A percentile compares a stretch with the other conserved stretches of the same genome.
Evolutionary conservation across 2,113 vertebrate species (phyloP).

Genomic region (Bettongia penicillata): DNA sequence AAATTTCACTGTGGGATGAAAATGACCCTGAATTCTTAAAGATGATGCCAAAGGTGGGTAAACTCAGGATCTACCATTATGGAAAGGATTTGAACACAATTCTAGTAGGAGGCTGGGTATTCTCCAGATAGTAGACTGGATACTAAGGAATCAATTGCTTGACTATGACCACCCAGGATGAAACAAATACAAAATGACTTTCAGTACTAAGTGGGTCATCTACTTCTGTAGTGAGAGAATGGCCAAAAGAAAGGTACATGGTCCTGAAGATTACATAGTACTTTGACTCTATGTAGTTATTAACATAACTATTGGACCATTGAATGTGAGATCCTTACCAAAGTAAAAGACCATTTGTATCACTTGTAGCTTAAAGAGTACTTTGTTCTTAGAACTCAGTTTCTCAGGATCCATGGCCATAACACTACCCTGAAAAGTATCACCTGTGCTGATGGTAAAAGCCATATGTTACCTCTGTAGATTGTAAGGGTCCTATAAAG

Average conservation of each 20-base stretch:
- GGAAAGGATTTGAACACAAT: background rate
- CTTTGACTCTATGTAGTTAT: background rate
- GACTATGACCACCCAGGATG: background rate
- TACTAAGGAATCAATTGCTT: background rate
- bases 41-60: background rate
- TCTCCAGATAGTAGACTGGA: background rate
- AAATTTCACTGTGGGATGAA: background rate
- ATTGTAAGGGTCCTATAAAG: too few relatives aligned
- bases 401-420: too few relatives aligned
- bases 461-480: too few relatives aligned
- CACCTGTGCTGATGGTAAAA: too few relatives aligned
- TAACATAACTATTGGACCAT: background rate
- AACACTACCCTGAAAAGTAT: too few relatives aligned
- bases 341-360: background rate
- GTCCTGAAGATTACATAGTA: background rate
- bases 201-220: background rate
- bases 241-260: background rate
- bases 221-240: background rate
- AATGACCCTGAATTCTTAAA: background rate
- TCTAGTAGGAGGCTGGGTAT: background rate
- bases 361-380: too few relatives aligned
- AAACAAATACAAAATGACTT: background rate
- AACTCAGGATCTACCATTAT: background rate
- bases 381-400: too few relatives aligned
- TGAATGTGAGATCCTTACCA: background rate